phyloP scores from a whole-genome alignment of 2,113 vertebrate genomes.

The Numida meleagris region DNA sequence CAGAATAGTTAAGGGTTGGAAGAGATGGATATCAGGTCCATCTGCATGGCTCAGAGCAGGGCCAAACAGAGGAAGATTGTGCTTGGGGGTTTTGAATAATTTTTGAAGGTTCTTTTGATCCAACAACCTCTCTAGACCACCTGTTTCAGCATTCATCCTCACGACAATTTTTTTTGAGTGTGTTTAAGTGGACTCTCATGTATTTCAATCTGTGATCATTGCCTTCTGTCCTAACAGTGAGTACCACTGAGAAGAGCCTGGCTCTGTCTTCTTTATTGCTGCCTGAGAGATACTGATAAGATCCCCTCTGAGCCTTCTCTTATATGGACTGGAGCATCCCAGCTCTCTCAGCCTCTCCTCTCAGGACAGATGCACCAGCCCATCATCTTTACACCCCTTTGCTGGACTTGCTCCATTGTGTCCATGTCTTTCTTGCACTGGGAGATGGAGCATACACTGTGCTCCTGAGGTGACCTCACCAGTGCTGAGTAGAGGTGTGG shows the following conservation, averaged over 20 bases:
- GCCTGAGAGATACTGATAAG: background rate
- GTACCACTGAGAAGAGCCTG: background rate
- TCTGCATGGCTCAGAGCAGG: background rate
- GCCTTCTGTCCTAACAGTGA: background rate
- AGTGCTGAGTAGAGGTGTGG: too few relatives aligned
- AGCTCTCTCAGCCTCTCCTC: background rate
- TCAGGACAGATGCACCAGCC: background rate
- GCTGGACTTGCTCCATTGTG: background rate
- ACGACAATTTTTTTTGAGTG: background rate
- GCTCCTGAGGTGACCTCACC: background rate
- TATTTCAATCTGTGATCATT: background rate
- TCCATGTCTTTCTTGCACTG: background rate
- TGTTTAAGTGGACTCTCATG: background rate
- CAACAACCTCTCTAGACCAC: background rate
- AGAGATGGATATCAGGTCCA: background rate
- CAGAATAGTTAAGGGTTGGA: background rate
- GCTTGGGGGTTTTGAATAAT: background rate
- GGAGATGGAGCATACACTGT: background rate
- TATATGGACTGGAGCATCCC: background rate
- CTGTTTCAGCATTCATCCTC: background rate
- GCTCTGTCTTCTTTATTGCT: background rate
- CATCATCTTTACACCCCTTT: background rate
- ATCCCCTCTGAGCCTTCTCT: background rate
- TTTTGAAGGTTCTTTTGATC: background rate
- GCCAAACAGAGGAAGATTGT: background rate